Conservation (phyloP, 2,888 invertebrate genomes). For the Ectemnius cavifrons region DNA sequence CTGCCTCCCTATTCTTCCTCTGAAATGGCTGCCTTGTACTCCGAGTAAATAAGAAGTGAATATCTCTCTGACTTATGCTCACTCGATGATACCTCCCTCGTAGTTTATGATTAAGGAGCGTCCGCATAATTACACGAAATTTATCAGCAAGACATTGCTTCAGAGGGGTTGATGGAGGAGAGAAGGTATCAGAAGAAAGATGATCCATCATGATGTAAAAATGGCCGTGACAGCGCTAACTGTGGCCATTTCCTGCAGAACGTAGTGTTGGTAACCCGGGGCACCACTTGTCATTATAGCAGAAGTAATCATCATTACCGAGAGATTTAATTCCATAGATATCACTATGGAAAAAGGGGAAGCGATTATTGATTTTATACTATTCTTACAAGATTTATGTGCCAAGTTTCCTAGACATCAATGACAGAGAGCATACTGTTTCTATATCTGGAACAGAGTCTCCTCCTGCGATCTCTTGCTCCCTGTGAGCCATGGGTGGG, state of each 20-base stretch:
- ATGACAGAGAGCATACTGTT: no score
- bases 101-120: not conserved
- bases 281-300: conserved; percentile 76
- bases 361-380: not conserved
- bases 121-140: conserved; percentile 57
- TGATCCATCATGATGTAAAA: conserved; percentile 76
- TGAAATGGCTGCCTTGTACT: not conserved
- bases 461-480: conserved; percentile 10
- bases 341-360: conserved; percentile 4
- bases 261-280: conserved; percentile 54
- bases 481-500: conserved; percentile 54
- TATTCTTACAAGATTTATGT: no score
- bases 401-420: no score
- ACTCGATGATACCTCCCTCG: conserved; percentile 2
- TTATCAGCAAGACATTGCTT: conserved; percentile 49
- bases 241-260: conserved; percentile 75
- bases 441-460: no score
- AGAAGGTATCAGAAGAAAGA: conserved; percentile 63
- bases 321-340: conserved; percentile 52
- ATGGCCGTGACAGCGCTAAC: conserved; percentile 76
- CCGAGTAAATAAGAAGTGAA: not conserved
- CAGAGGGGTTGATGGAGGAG: conserved; percentile 21
- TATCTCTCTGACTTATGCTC: not conserved
- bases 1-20: not conserved
- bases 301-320: conserved; percentile 77